Percentiles rank a stretch among this genome's conserved stretches.
Conservation (phyloP, 1,140 invertebrate genomes). For the Trypoxylus dichotomus region DNA sequence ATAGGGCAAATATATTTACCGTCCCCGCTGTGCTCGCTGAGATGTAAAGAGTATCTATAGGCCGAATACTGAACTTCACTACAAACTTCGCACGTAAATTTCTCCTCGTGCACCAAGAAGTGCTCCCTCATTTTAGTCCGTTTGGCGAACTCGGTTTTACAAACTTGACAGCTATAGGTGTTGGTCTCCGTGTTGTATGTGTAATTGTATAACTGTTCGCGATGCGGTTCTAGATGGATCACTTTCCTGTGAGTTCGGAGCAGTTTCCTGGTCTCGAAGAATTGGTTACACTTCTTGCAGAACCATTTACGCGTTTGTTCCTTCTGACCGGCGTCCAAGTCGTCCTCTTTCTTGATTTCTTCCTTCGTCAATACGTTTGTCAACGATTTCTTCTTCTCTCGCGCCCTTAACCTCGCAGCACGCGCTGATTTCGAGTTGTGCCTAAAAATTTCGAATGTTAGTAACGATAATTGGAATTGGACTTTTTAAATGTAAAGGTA, state of each 20-base stretch:
- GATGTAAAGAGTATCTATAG: background rate
- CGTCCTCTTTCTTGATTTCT: background rate
- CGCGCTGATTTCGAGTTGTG: background rate
- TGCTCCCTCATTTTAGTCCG: slow-evolving; percentile 37
- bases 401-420: background rate
- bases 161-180: slow-evolving; percentile 43
- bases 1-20: slow-evolving; percentile 37
- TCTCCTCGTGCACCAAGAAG: background rate
- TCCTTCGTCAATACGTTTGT: background rate
- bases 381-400: background rate
- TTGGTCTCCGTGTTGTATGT: slow-evolving; percentile 38
- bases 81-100: slow-evolving; percentile 40
- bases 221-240: background rate
- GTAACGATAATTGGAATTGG: background rate
- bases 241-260: slow-evolving; percentile 26
- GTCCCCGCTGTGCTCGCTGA: background rate
- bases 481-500: background rate
- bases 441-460: background rate
- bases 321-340: background rate
- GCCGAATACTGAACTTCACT: slow-evolving; percentile 25
- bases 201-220: slow-evolving; percentile 15
- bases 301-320: slow-evolving; percentile 17
- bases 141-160: slow-evolving; percentile 38
- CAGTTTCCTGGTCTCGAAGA: slow-evolving; percentile 28
- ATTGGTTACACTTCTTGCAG: slow-evolving; percentile 41